These are phyloP conservation scores for Phycodurus eques DNA, from an alignment of 2,113 vertebrate species.

Conservation along the genomic window DNA sequence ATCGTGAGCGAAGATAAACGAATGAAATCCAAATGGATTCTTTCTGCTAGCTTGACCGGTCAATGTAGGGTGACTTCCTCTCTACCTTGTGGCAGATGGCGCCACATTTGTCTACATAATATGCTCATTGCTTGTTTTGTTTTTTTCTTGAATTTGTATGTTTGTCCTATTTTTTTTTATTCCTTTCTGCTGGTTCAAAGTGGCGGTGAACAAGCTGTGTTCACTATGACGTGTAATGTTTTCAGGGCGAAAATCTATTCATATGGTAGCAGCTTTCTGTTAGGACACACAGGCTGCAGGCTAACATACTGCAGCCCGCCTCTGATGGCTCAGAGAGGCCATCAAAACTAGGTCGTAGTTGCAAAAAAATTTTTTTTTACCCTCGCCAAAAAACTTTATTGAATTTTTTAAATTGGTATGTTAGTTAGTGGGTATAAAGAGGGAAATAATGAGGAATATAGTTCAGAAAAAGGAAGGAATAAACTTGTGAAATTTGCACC, in stretches of 20 bases:
- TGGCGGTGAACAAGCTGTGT: conserved; percentile 51
- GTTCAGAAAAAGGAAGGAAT: too few relatives aligned
- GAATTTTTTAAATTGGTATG: not conserved
- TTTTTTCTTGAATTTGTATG: conserved; percentile 34
- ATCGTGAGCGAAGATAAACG: conserved; percentile 69
- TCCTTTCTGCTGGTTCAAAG: conserved; percentile 37
- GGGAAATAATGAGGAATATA: not conserved
- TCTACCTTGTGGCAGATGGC: conserved; percentile 69
- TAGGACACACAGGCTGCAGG: conserved; percentile 49
- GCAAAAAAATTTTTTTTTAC: not conserved
- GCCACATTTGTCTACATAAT: conserved; percentile 70
- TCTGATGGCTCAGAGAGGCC: conserved; percentile 31
- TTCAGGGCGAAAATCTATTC: conserved; percentile 64
- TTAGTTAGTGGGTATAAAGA: not conserved
- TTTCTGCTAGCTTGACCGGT: conserved; percentile 56
- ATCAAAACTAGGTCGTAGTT: conserved; percentile 58
- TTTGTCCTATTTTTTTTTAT: not conserved
- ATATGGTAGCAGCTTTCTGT: conserved; percentile 70
- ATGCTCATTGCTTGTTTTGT: conserved; percentile 62
- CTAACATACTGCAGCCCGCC: conserved; percentile 45
- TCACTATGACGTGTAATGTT: conserved; percentile 66
- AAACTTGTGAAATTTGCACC: too few relatives aligned
- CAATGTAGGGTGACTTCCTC: conserved; percentile 67
- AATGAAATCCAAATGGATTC: conserved; percentile 62
- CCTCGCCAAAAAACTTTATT: not conserved